phyloP scores from a whole-genome alignment of 2,888 invertebrate genomes.

The Smittia aterrima region DNA sequence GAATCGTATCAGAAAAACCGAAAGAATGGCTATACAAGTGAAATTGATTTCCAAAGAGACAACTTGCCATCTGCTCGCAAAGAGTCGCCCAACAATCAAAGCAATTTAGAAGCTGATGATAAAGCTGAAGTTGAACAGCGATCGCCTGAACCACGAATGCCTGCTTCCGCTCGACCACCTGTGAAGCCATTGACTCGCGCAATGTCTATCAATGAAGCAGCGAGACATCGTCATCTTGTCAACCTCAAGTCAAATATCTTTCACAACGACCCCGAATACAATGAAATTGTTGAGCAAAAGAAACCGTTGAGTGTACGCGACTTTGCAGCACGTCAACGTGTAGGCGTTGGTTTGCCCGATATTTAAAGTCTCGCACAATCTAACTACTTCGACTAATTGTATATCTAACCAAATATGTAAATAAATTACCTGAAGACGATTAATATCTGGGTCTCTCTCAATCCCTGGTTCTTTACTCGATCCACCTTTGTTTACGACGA shows the following conservation, averaged over 20 bases:
- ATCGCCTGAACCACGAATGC: background rate
- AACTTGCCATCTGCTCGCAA: background rate
- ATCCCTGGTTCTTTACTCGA: conserved; percentile 58
- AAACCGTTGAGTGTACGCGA: conserved; percentile 43
- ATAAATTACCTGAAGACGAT: conserved; percentile 61
- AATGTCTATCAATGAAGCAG: conserved; percentile 36
- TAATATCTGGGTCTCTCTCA: conserved; percentile 74
- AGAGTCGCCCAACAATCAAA: background rate
- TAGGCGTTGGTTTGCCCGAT: conserved; percentile 44
- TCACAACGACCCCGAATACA: conserved; percentile 42
- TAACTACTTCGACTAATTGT: conserved; percentile 4
- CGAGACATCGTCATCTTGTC: conserved; percentile 31
- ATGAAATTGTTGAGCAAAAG: conserved; percentile 29
- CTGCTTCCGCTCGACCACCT: conserved; percentile 18
- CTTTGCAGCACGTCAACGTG: conserved; percentile 43
- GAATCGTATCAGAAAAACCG: background rate
- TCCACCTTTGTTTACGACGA: conserved; percentile 75
- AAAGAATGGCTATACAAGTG: conserved; percentile 2
- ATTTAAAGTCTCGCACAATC: background rate
- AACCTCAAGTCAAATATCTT: conserved; percentile 44
- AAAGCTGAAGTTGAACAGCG: background rate
- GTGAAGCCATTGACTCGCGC: conserved; percentile 24
- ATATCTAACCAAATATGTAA: conserved; percentile 6
- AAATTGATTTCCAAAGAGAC: background rate
- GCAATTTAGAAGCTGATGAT: background rate